Percentiles rank a stretch among this genome's conserved stretches.
phyloP scores from a whole-genome alignment of 2,797 vertebrate species.

The Tokudaia muenninki region DNA sequence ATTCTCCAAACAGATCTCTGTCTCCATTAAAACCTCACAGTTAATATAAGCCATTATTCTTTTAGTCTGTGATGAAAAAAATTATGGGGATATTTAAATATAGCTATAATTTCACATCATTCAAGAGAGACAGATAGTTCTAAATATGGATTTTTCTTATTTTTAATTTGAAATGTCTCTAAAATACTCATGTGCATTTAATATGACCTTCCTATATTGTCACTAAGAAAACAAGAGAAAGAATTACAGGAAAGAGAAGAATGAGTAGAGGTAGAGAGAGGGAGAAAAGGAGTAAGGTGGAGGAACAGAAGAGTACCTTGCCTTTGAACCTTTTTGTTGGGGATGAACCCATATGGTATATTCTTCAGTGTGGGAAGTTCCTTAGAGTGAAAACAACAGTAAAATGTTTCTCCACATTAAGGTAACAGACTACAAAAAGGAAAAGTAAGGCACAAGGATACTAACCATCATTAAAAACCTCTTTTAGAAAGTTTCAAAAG shows the following conservation, averaged over 20 bases:
- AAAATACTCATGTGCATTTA: neutral
- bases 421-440: constrained; percentile 80
- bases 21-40: neutral
- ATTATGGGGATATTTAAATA: neutral
- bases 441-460: constrained; percentile 80
- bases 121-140: neutral
- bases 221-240: neutral
- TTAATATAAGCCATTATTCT: neutral
- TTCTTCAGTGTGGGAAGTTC: constrained; percentile 32
- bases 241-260: neutral
- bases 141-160: neutral
- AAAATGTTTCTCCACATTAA: constrained; percentile 76
- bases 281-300: fast-evolving
- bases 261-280: too few relatives aligned
- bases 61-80: neutral
- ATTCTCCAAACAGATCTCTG: neutral
- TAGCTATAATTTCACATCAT: neutral
- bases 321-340: constrained; percentile 15
- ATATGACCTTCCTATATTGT: neutral
- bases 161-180: constrained; percentile 49
- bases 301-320: neutral
- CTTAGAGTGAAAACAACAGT: constrained; percentile 69
- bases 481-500: constrained; percentile 84
- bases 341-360: neutral
- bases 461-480: constrained; percentile 84